Percentiles rank a stretch among this genome's conserved stretches.
These are phyloP conservation scores for Nannospalax galili DNA, from an alignment of 2,113 vertebrate genomes.

Conservation along the genomic window DNA sequence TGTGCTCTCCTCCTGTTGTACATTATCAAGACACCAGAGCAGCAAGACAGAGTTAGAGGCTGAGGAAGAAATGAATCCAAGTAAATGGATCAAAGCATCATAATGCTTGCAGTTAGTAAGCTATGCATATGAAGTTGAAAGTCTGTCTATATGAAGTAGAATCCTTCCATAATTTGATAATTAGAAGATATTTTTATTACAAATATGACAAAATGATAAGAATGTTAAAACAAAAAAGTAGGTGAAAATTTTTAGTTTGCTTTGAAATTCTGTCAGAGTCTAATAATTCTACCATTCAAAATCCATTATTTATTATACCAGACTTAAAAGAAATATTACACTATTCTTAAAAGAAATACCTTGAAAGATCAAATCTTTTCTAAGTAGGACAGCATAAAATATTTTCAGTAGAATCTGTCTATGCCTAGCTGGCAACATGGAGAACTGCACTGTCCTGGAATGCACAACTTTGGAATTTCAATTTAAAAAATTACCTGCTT, in stretches of 20 bases:
- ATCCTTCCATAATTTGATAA: background rate
- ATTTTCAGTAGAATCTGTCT: background rate
- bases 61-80: background rate
- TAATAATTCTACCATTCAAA: background rate
- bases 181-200: background rate
- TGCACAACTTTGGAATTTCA: background rate
- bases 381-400: background rate
- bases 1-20: background rate
- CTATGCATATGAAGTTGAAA: background rate
- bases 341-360: background rate
- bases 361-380: background rate
- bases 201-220: background rate
- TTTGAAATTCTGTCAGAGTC: background rate
- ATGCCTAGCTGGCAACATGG: background rate
- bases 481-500: background rate
- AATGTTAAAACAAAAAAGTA: background rate
- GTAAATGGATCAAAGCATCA: background rate
- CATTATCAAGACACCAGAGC: background rate
- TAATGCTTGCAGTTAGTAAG: no score
- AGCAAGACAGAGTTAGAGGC: background rate
- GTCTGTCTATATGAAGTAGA: background rate
- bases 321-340: background rate
- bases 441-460: background rate
- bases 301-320: background rate
- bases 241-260: background rate